These are phyloP conservation scores for Pseudachorutes palmiensis DNA, from an alignment of 1,140 invertebrate genomes.

Conservation along the genomic window DNA sequence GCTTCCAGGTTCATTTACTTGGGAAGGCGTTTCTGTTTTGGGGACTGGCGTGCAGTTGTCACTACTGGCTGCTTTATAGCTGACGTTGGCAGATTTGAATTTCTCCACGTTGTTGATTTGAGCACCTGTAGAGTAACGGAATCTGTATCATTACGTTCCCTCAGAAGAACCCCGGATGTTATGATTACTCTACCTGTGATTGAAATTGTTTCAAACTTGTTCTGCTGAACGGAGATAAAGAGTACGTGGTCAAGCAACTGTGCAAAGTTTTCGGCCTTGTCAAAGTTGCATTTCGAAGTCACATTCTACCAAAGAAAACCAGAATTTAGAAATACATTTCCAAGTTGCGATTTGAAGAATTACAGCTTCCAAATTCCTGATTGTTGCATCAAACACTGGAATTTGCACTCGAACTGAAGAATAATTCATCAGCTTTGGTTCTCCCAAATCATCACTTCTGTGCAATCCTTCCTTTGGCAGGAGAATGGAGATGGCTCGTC, in stretches of 20 bases:
- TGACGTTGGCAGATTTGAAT: constrained; percentile 6
- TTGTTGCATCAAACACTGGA: constrained; percentile 13
- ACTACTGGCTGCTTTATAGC: neutral
- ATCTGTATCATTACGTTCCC: no score
- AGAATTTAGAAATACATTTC: neutral
- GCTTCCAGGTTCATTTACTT: neutral
- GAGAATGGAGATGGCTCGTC: constrained; percentile 13
- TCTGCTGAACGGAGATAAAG: neutral
- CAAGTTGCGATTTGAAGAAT: neutral
- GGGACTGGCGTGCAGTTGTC: neutral
- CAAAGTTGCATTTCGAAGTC: constrained; percentile 10
- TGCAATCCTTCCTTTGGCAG: constrained; percentile 15
- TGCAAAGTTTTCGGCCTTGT: constrained; percentile 16
- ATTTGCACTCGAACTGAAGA: constrained; percentile 3
- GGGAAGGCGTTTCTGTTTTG: neutral
- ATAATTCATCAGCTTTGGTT: neutral
- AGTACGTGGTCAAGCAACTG: constrained; percentile 10
- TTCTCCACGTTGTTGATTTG: constrained; percentile 16
- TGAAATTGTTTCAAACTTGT: constrained; percentile 10
- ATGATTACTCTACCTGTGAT: constrained; percentile 16
- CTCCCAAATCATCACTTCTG: constrained; percentile 2
- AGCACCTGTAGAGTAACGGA: no score
- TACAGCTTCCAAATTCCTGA: constrained; percentile 14
- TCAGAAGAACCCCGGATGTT: neutral
- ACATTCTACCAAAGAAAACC: neutral